phyloP scores from a whole-genome alignment of 2,113 vertebrate genomes.

The Taxidea taxus region DNA sequence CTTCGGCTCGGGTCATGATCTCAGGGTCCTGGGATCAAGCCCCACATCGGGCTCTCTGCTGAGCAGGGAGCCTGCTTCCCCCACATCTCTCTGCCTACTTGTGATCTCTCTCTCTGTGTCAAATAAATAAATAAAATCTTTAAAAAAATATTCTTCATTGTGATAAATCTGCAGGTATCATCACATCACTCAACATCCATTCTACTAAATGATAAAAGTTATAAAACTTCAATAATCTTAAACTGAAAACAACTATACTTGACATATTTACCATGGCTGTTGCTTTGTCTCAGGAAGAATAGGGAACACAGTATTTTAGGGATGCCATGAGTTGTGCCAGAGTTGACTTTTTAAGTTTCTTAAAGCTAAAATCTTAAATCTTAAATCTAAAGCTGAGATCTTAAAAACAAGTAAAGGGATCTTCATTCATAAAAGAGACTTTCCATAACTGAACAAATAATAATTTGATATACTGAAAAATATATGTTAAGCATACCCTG shows the following conservation, averaged over 20 bases:
- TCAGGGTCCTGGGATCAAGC: no score
- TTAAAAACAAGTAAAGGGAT: background rate
- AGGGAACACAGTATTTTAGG: background rate
- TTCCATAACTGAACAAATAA: constrained; percentile 14
- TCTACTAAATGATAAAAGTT: background rate
- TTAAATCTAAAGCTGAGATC: constrained; percentile 27
- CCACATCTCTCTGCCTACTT: no score
- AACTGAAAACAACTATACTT: constrained; percentile 12
- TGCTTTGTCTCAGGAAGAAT: constrained; percentile 13
- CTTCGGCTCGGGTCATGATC: no score
- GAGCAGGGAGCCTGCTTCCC: no score
- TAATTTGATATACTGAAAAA: background rate
- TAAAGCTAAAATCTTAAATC: background rate
- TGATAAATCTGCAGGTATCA: background rate
- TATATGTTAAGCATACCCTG: background rate
- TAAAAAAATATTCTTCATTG: background rate
- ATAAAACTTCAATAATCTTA: background rate
- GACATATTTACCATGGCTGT: background rate
- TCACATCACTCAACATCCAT: background rate
- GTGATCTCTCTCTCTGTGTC: no score
- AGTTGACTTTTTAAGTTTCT: background rate
- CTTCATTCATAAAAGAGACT: background rate
- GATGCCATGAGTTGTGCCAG: background rate
- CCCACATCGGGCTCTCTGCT: no score
- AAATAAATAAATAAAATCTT: no score